Evolutionary conservation across 2,888 invertebrate species (phyloP), one percentile per base, ranked within the genome.

Genomic region (Erebia epiphron): DNA sequence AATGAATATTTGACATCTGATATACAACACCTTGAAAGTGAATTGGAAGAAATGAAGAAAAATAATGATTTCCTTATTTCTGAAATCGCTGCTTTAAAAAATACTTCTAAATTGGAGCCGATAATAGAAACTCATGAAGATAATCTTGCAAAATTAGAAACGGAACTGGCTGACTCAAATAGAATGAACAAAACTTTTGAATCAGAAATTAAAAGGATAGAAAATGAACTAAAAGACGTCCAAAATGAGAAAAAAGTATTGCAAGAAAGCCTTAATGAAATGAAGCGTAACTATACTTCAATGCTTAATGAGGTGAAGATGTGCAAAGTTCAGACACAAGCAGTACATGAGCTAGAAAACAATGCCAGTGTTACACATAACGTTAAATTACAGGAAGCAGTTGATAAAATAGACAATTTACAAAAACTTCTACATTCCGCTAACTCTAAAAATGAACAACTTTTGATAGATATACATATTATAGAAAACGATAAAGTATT

Each of bases 121-220:
- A 96, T 96, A 67, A 95, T 95, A 65, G 96, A 96, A 88, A 94
- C 95, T 1, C 96, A 96, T 79, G 96, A 96, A 88, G 96, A 96
- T 78, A 95, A 95, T 75, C 86, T 96, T 73, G 89, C 94, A 0
- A 93, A 95, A 77, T 82, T 96, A 77, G 96, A 96, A 86, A 89
- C 92, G 0, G 95, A 96, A 83, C 82, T 96, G 62, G 96, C 96
- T 65, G 94, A 95, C 79, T 94, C 92, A 60, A 94, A 89, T 74
- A 93, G 86, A 76, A 86, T 94, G n/a, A 95, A 95, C 78, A 93
- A 94, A 76, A 93, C 92, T 9, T 91, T 96, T 79, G 94, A 95
- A 80, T 93, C 94, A 63, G 95, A 95, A 85, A 94, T 95, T 63
- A 86, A 92, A 62, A 94, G 93, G 68, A 91, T 95, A 79, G 93